phyloP scores from a whole-genome alignment of 2,888 invertebrate genomes.

The Tholera decimalis region DNA sequence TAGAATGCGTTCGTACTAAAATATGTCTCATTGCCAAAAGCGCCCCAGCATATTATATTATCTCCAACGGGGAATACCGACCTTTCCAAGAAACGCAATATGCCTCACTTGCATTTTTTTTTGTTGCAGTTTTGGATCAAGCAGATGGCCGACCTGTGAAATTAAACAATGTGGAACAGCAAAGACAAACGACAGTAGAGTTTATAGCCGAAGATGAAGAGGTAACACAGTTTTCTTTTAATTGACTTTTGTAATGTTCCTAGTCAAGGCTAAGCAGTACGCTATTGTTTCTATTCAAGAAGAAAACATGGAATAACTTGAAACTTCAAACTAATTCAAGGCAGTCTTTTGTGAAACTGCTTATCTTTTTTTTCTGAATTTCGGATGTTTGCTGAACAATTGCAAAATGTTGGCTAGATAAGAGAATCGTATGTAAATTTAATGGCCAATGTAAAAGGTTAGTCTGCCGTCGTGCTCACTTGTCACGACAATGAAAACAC shows the following conservation, averaged over 20 bases:
- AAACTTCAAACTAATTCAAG: slow-evolving; percentile 11
- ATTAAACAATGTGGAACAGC: slow-evolving; percentile 79
- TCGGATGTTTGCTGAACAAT: slow-evolving; percentile 20
- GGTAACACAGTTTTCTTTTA: slow-evolving; percentile 69
- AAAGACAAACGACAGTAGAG: slow-evolving; percentile 82
- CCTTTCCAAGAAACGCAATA: slow-evolving; percentile 26
- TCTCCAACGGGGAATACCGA: slow-evolving; percentile 33
- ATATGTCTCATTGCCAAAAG: slow-evolving; percentile 38
- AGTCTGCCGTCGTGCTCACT: slow-evolving; percentile 41
- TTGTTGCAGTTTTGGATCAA: slow-evolving; percentile 89
- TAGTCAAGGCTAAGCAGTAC: neutral
- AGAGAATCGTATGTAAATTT: slow-evolving; percentile 45
- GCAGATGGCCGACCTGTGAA: slow-evolving; percentile 80
- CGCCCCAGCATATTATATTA: slow-evolving; percentile 16
- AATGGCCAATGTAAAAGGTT: slow-evolving; percentile 43
- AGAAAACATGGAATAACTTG: slow-evolving; percentile 1
- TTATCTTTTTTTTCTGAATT: slow-evolving; percentile 27
- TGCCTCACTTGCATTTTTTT: slow-evolving; percentile 52
- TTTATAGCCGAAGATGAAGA: slow-evolving; percentile 87
- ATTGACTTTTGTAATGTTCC: slow-evolving; percentile 9
- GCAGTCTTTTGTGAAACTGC: slow-evolving; percentile 1
- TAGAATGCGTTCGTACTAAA: slow-evolving; percentile 23
- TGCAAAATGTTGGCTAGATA: slow-evolving; percentile 38
- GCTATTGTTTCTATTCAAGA: neutral
- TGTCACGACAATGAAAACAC: slow-evolving; percentile 58